Conservation (phyloP, 2,888 invertebrate species). For the Xiphydria camelus region DNA sequence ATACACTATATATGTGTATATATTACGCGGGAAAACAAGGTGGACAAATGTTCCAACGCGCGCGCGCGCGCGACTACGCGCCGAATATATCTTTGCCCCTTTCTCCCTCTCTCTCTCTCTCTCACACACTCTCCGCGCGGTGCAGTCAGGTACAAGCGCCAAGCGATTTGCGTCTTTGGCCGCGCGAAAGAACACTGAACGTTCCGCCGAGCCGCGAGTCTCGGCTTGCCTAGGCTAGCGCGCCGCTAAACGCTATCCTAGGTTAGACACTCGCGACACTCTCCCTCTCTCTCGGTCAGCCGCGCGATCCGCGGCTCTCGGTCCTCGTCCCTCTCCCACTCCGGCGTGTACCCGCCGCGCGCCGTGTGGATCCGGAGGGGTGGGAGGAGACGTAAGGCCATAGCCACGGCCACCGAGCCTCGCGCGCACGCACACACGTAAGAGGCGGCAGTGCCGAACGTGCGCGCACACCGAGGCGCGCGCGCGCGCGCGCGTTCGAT, state of each 20-base stretch:
- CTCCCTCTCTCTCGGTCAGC: constrained; percentile 33
- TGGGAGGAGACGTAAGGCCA: constrained; percentile 48
- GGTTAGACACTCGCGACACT: constrained; percentile 50
- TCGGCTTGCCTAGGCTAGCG: constrained; percentile 53
- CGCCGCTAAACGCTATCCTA: constrained; percentile 53
- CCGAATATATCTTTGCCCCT: no score
- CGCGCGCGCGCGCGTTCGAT: background rate
- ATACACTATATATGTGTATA: background rate
- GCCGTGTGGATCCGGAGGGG: constrained; percentile 22
- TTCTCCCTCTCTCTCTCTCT: no score
- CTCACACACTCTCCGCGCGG: no score
- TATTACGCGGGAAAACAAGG: background rate
- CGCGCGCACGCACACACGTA: constrained; percentile 23
- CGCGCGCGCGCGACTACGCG: no score
- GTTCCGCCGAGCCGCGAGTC: constrained; percentile 44
- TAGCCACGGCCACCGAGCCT: constrained; percentile 57
- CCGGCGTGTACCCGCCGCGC: constrained; percentile 19
- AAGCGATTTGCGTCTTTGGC: constrained; percentile 7
- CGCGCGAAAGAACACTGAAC: constrained; percentile 50
- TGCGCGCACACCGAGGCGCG: constrained; percentile 7
- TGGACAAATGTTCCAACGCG: no score
- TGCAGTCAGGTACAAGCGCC: no score
- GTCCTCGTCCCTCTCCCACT: constrained; percentile 17
- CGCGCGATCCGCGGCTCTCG: constrained; percentile 9
- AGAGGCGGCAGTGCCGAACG: constrained; percentile 10